These are phyloP conservation scores for Branchipolynoe longqiensis DNA, from an alignment of 2,888 invertebrate species.

Conservation along the genomic window DNA sequence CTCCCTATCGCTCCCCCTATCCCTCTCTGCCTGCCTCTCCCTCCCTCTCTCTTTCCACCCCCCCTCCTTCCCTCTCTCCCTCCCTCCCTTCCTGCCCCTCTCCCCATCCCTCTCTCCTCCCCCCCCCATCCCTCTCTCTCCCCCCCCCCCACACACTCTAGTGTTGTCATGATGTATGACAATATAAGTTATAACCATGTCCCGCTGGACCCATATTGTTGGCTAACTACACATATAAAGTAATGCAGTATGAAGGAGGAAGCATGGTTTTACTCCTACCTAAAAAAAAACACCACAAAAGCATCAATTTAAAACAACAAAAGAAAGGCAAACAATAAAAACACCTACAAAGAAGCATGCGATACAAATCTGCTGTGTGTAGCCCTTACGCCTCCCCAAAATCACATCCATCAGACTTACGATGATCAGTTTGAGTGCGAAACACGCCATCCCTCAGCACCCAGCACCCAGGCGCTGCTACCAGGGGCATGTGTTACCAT, in stretches of 20 bases:
- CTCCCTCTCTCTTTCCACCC: neutral
- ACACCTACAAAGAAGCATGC: neutral
- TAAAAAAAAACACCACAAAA: neutral
- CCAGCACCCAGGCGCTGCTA: no score
- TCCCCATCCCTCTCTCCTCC: neutral
- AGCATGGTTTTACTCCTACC: neutral
- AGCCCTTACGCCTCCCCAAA: no score
- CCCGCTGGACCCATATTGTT: no score
- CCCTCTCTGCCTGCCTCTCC: neutral
- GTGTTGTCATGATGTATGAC: no score
- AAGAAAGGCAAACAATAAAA: neutral
- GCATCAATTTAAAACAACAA: neutral
- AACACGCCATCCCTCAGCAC: no score
- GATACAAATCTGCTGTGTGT: neutral
- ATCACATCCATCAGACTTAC: no score
- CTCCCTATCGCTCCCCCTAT: constrained; percentile 7
- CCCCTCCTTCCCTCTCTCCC: neutral
- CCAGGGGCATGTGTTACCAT: no score
- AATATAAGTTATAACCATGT: no score
- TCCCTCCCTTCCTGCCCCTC: constrained; percentile 8
- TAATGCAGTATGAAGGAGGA: no score
- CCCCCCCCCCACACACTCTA: neutral
- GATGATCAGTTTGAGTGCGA: no score
- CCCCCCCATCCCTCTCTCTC: neutral
- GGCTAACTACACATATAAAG: no score